Evolutionary conservation across 2,113 vertebrate species (phyloP).

Genomic region (Gobio gobio): DNA sequence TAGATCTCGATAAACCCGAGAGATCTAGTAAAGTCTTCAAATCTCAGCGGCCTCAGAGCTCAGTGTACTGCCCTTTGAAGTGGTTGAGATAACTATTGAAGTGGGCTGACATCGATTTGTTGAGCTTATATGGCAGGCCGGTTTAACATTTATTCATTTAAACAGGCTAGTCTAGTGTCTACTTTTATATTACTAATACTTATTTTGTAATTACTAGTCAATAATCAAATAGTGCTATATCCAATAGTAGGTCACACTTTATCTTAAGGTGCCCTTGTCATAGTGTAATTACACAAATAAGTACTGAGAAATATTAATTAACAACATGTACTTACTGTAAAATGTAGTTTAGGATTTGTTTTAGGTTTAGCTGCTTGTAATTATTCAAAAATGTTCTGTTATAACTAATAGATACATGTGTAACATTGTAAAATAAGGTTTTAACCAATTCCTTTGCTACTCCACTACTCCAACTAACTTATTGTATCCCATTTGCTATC

Average conservation of each 20-base stretch:
- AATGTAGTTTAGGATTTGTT: not conserved
- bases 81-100: slow-evolving; percentile 19
- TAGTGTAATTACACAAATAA: not conserved
- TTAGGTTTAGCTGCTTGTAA: not conserved
- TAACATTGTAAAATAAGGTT: not conserved
- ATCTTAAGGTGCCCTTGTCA: not conserved
- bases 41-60: not conserved
- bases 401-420: not conserved
- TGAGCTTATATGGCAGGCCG: slow-evolving; percentile 8
- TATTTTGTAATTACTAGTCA: not conserved
- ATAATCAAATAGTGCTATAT: not conserved
- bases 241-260: not conserved
- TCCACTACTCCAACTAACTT: not conserved
- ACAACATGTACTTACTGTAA: too few species aligned
- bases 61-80: slow-evolving; percentile 12
- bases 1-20: not conserved
- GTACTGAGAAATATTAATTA: not conserved
- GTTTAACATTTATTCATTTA: not conserved
- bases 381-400: not conserved
- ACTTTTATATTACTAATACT: not conserved
- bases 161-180: not conserved
- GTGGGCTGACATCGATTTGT: slow-evolving; percentile 24
- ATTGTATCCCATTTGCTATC: not conserved
- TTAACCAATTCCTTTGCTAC: not conserved
- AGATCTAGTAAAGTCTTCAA: not conserved